phyloP scores from a whole-genome alignment of 2,888 invertebrate species.

The Allacma fusca region DNA sequence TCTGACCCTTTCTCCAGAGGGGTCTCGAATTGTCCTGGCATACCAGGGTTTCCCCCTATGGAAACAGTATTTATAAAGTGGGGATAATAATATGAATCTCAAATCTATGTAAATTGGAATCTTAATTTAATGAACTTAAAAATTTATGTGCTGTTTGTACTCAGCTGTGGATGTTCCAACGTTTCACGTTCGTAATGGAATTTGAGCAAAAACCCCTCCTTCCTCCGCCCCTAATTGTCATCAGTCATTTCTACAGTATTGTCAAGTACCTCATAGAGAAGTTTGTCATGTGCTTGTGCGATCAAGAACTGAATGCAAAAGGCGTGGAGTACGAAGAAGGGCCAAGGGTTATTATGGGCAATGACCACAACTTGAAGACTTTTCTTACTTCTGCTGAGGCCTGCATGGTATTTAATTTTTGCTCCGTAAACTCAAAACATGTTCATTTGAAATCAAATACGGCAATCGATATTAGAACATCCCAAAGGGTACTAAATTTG shows the following conservation, averaged over 20 bases:
- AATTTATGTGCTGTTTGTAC: too few relatives aligned
- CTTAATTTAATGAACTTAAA: too few relatives aligned
- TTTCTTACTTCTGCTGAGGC: conserved; percentile 52
- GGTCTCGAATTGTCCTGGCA: too few relatives aligned
- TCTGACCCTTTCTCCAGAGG: too few relatives aligned
- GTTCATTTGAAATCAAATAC: too few relatives aligned
- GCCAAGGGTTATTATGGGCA: conserved; percentile 51
- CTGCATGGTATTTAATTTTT: conserved; percentile 45
- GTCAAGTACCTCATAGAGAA: conserved; percentile 84
- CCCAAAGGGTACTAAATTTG: too few relatives aligned
- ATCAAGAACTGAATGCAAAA: conserved; percentile 47
- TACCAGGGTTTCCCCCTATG: too few relatives aligned
- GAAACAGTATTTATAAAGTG: too few relatives aligned
- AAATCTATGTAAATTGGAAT: too few relatives aligned
- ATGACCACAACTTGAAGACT: conserved; percentile 56
- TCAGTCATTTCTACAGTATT: conserved; percentile 87
- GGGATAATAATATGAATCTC: too few relatives aligned
- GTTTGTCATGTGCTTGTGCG: conserved; percentile 57
- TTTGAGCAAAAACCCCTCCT: conserved; percentile 96
- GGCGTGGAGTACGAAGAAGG: conserved; percentile 53
- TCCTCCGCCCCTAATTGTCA: conserved; percentile 91
- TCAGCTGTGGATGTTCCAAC: conserved; percentile 92
- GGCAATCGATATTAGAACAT: too few relatives aligned
- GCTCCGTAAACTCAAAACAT: neutral
- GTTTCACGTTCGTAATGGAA: conserved; percentile 97